Evolutionary conservation across 2,797 vertebrate species (phyloP), one percentile per base, ranked within the genome.

Genomic region (Anabacerthia variegaticeps): DNA sequence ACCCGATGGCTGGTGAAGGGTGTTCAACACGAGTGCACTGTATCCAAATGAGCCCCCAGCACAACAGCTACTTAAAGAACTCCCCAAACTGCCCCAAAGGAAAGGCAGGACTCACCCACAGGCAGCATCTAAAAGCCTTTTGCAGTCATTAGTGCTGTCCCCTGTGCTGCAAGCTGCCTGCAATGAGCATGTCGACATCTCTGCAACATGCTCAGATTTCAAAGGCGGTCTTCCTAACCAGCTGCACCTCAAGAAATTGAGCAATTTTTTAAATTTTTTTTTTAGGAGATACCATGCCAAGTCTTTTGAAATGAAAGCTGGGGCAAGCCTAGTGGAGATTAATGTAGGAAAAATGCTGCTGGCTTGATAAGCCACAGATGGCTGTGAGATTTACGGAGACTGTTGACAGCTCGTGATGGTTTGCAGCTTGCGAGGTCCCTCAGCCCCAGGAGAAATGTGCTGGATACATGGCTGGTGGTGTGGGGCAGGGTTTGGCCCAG

Each of bases 321-420:
- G 93, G 95, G 85, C 96, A 95, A 94, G 97, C 96, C 98, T 97
- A 97, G 98, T 74, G 78, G 97, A 98, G 98, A 97, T 97, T 98
- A 98, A 97, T 95, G 94, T 59, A 97, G 97, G 89, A 94, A 98
- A 97, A 98, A 97, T 94, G 96, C 93, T 89, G 89, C 96, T 97
- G 94, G 97, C 98, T 98, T 98, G 98, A 99, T 98, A 98, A 96
- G 97, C 91, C 98, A 95, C 99, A 99, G 98, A 98, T 99, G 99
- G 98, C 97, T 94, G 93, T 91, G 97, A 98, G 98, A 98, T 97
- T 98, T 97, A 80, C 83, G 66, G 92, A 95, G 92, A 89, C 89
- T 95, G 97, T 84, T 98, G 98, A 98, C 98, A 98, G 98, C 95
- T 93, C 17, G 7, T 98, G 98, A 98, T 91, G 97, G 77, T 52